These are phyloP conservation scores for Psilopsiagon aurifrons DNA, from an alignment of 2,113 vertebrate genomes.

Conservation along the genomic window DNA sequence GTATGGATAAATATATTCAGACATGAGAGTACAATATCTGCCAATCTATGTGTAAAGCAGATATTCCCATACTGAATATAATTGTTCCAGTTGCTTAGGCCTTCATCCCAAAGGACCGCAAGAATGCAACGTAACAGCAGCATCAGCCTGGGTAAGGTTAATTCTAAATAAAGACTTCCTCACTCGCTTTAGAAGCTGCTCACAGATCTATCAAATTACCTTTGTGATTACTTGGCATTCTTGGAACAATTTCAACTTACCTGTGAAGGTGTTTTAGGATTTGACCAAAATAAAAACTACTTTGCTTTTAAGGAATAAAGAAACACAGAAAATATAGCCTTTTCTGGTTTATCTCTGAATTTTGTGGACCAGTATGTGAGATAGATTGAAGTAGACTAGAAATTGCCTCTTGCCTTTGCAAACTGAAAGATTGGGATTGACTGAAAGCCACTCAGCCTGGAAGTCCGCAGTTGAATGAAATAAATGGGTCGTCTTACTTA, in stretches of 20 bases:
- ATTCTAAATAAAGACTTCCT: conserved; percentile 20
- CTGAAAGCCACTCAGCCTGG: neutral
- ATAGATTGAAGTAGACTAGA: neutral
- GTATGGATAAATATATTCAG: conserved; percentile 35
- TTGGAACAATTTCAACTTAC: neutral
- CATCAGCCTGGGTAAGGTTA: neutral
- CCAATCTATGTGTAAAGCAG: conserved; percentile 25
- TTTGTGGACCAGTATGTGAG: neutral
- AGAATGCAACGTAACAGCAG: conserved; percentile 1
- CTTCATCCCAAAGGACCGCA: conserved; percentile 15
- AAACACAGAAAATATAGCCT: neutral
- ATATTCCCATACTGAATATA: conserved; percentile 25
- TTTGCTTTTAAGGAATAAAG: neutral
- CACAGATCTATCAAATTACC: neutral
- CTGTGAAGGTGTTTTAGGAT: neutral
- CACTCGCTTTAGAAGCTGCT: neutral
- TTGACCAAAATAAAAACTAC: neutral
- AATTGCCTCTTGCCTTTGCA: neutral
- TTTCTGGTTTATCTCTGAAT: neutral
- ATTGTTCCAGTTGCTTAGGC: conserved; percentile 19
- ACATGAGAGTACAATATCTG: neutral
- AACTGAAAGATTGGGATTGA: neutral
- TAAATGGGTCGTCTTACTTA: neutral
- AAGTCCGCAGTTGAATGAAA: neutral
- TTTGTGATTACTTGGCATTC: neutral